Evolutionary conservation across 2,797 vertebrate genomes (phyloP).

Genomic region (Phataginus tricuspis): DNA sequence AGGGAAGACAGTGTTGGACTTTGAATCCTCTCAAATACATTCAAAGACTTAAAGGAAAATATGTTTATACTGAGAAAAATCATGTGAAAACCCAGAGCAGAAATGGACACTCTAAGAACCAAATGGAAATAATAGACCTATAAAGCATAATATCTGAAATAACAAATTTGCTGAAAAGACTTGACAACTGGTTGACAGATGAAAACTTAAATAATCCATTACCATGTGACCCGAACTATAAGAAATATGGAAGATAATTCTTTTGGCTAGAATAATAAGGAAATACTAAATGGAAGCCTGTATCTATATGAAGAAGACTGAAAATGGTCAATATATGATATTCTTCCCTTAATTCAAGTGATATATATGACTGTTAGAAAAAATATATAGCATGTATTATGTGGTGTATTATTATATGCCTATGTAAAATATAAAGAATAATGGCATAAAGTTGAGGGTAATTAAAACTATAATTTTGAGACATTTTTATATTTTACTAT

Average conservation of each 20-base stretch:
- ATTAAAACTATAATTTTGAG: not conserved
- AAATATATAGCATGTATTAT: not conserved
- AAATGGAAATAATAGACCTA: not conserved
- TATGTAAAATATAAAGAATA: not conserved
- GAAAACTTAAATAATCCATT: slow-evolving; percentile 13
- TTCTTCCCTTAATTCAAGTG: not conserved
- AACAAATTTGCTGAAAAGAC: not conserved
- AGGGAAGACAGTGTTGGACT: not conserved
- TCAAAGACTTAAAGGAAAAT: not conserved
- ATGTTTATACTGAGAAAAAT: not conserved
- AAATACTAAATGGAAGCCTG: not conserved
- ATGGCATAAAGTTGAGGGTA: not conserved
- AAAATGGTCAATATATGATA: not conserved
- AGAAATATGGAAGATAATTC: not conserved
- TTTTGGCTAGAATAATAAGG: not conserved
- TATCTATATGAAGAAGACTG: not conserved
- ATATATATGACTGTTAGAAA: not conserved
- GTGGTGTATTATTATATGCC: not conserved
- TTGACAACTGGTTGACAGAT: not conserved
- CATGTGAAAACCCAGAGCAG: not conserved
- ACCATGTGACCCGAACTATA: not conserved
- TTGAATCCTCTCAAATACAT: not conserved
- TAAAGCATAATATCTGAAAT: not conserved
- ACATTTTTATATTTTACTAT: not conserved
- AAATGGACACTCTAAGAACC: not conserved